Base-by-base conservation (phyloP, 1,140 invertebrate species). In the Nomia melanderi region DNA sequence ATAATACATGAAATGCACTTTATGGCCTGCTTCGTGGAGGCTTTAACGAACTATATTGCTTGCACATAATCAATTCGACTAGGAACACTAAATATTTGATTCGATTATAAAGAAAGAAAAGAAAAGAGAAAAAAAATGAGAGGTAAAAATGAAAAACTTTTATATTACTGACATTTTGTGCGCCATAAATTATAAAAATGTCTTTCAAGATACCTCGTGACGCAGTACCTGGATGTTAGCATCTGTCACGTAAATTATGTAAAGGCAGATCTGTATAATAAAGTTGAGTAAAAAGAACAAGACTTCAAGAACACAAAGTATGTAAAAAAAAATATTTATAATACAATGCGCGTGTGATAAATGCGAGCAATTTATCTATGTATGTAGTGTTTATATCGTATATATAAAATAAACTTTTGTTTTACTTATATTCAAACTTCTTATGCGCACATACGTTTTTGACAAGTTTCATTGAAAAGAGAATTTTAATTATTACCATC, bases 1-100 rank as follows among this genome's bases (percentile, higher is more conserved):
- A 83, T 70, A 80, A 78, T 72, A 65, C 44, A 82, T 69, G 47
- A 79, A 82, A 85, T 83, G 79, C 79, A 87, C 79, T 60, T 85
- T 74, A 82, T 50, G 83, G 85, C 84, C 82, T 86, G 81, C 75
- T 86, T 87, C 62, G 76, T 86, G 84, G 80, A 79, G 70, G 83
- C 62, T 83, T 73, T 67, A 78, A 31, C 20, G 47, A 70, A 82
- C 64, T 77, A 71, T 60, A 78, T 67, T 79, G 83, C 83, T 85
- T 85, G 83, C 83, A 82, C 84, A 83, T 85, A 74, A 81, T 81
- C 65, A 75, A 81, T 60, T 71, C 56, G 59, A 83, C 67, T 84
- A 83, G 69, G 73, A 83, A 17, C 50, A 82, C 27, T 62, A 29
- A 69, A 72, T 29, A 69, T 12, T 69, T 56, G 39, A 76, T 69